Conservation (phyloP, 2,888 invertebrate genomes). For the Trypoxylon attenuatum region DNA sequence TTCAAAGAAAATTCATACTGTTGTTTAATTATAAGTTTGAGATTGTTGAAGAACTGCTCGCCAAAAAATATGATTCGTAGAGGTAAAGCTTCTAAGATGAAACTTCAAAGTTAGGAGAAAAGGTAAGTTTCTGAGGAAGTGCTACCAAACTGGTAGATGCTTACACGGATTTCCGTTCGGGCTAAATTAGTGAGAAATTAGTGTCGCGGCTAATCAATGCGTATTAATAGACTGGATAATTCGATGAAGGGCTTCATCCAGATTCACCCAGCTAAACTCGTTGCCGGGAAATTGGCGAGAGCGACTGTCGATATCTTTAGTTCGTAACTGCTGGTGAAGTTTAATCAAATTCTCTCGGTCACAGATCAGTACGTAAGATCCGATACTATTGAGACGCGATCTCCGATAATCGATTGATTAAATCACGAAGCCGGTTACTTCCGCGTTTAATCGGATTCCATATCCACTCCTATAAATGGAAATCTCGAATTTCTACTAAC, state of each 20-base stretch:
- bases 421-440: background rate
- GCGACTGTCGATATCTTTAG: constrained; percentile 1
- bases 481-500: no score
- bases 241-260: constrained; percentile 3
- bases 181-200: no score
- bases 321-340: constrained; percentile 6
- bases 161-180: no score
- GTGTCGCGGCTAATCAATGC: background rate
- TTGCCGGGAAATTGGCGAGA: constrained; percentile 8
- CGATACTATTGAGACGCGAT: constrained; percentile 1
- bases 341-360: constrained; percentile 13
- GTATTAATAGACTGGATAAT: background rate
- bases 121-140: no score
- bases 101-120: no score
- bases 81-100: no score
- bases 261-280: background rate
- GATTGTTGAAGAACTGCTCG: no score
- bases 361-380: constrained; percentile 8
- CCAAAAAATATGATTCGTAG: no score
- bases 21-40: no score
- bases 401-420: constrained; percentile 1
- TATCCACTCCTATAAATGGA: no score
- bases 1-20: no score
- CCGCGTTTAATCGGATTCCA: background rate
- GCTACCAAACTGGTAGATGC: no score